Conservation (phyloP, 2,113 vertebrate species). For the Trogon surrucura region DNA sequence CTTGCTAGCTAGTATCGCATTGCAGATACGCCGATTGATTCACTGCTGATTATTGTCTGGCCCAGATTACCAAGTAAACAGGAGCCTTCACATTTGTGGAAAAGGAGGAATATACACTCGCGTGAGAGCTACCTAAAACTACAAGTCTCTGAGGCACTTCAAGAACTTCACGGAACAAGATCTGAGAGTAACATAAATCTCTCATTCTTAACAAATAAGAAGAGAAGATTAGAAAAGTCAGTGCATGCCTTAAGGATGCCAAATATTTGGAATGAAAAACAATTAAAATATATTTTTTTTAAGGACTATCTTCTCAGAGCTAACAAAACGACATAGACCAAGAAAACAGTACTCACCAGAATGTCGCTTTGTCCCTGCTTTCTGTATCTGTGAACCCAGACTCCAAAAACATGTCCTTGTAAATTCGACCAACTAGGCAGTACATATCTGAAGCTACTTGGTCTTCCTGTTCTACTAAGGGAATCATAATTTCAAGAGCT, state of each 20-base stretch:
- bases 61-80: neutral
- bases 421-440: slow-evolving; percentile 95
- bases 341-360: slow-evolving; percentile 82
- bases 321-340: neutral
- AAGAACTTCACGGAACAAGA: neutral
- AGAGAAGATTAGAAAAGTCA: neutral
- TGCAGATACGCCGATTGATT: neutral
- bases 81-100: neutral
- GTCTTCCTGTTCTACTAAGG: slow-evolving; percentile 87
- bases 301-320: neutral
- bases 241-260: neutral
- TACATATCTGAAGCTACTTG: slow-evolving; percentile 97
- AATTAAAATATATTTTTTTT: neutral
- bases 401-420: slow-evolving; percentile 96
- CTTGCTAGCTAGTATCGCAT: neutral
- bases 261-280: neutral
- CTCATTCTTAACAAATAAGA: neutral
- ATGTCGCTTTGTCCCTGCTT: slow-evolving; percentile 88
- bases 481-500: slow-evolving; percentile 95
- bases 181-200: neutral
- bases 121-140: neutral
- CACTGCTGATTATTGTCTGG: neutral
- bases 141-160: neutral
- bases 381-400: slow-evolving; percentile 88
- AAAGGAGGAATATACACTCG: neutral